A percentile compares a stretch with the other conserved stretches of the same genome.
These are phyloP conservation scores for Dendroctonus ponderosae DNA, from an alignment of 1,140 invertebrate species.

Conservation along the genomic window DNA sequence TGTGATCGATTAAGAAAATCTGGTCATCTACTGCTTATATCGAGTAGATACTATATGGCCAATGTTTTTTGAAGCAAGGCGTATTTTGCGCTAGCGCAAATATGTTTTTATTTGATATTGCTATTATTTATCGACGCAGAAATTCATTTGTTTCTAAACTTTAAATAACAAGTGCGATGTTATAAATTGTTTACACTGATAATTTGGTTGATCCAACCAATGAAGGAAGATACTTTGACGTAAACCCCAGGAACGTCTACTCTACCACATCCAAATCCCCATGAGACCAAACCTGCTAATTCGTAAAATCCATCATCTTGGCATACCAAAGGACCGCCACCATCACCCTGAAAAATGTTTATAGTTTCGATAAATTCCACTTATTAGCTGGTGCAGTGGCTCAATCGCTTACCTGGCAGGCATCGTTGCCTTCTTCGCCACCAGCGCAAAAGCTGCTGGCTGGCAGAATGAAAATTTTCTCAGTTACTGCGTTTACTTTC, in stretches of 20 bases:
- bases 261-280: conserved; percentile 89
- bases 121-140: too few species aligned
- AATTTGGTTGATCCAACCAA: conserved; percentile 96
- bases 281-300: conserved; percentile 84
- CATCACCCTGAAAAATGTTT: conserved; percentile 70
- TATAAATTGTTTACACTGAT: conserved; percentile 90
- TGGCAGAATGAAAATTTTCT: conserved; percentile 90
- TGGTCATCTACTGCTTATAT: too few species aligned
- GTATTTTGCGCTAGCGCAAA: too few species aligned
- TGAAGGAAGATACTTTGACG: conserved; percentile 91
- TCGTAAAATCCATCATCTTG: conserved; percentile 92
- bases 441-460: conserved; percentile 92
- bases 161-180: not conserved
- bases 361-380: not conserved
- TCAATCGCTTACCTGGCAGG: conserved; percentile 73
- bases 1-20: too few species aligned
- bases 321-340: conserved; percentile 87
- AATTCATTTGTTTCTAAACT: too few species aligned
- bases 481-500: conserved; percentile 90
- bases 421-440: conserved; percentile 88
- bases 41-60: too few species aligned
- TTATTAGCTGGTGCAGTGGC: not conserved
- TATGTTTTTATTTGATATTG: too few species aligned
- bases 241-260: conserved; percentile 89
- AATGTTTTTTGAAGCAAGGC: too few species aligned